Evolutionary conservation across 1,140 invertebrate genomes (phyloP).

Genomic region (Stenopsyche tienmushanensis): DNA sequence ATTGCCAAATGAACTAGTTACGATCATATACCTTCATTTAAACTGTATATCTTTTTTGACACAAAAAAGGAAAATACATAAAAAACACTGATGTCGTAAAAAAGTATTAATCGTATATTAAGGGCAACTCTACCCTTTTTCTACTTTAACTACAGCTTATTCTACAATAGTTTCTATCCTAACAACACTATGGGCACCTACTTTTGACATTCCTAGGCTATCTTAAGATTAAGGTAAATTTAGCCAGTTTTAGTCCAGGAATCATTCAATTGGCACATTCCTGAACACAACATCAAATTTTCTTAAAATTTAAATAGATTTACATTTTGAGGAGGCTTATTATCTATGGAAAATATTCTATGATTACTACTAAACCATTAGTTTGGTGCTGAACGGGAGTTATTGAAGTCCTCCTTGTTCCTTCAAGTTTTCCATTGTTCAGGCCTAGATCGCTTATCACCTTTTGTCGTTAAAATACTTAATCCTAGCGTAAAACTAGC

Average conservation of each 20-base stretch:
- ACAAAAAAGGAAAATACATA: slow-evolving; percentile 20
- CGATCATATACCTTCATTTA: neutral
- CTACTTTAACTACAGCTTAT: slow-evolving; percentile 35
- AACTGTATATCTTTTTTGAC: slow-evolving; percentile 15
- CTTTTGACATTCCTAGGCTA: slow-evolving; percentile 22
- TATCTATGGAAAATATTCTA: slow-evolving; percentile 30
- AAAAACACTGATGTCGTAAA: slow-evolving; percentile 19
- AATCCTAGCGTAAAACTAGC: slow-evolving; percentile 16
- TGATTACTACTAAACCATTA: slow-evolving; percentile 29
- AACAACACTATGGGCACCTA: slow-evolving; percentile 32
- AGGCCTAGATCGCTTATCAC: slow-evolving; percentile 29
- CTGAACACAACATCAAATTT: slow-evolving; percentile 37
- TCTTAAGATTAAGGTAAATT: slow-evolving; percentile 31
- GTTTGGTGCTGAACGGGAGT: slow-evolving; percentile 21
- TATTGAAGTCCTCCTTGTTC: slow-evolving; percentile 8
- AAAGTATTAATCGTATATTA: slow-evolving; percentile 19
- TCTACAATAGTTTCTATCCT: slow-evolving; percentile 37
- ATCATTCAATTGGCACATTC: slow-evolving; percentile 37
- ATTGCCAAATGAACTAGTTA: slow-evolving; percentile 13
- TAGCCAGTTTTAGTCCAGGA: slow-evolving; percentile 35
- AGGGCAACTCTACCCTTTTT: slow-evolving; percentile 5
- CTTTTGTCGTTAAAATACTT: slow-evolving; percentile 34
- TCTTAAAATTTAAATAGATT: slow-evolving; percentile 25
- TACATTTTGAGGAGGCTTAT: slow-evolving; percentile 27
- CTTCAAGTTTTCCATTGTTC: slow-evolving; percentile 18